Evolutionary conservation across 2,113 vertebrate species (phyloP), one percentile per base, ranked within the genome.

Genomic region (Paralichthys olivaceus): DNA sequence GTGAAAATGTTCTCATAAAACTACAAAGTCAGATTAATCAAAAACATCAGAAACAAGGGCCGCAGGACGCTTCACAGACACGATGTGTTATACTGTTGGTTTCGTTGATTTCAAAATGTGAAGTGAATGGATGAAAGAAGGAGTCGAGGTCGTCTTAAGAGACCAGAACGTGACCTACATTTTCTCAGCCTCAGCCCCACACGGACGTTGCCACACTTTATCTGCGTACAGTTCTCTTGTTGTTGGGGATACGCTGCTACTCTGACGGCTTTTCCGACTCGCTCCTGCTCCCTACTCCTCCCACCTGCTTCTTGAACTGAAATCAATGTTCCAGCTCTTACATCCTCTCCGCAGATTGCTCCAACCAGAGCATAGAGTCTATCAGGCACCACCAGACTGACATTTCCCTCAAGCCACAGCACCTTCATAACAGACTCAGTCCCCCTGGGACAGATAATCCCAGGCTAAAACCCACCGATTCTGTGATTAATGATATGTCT

Each of bases 401-500:
- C 87, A 89, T 92, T 90, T 89, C 68, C 84, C 79, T 58, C 68
- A 59, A 55, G 72, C 69, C 72, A 57, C 71, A 74, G 75, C 86
- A 83, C 86, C 87, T 77, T 62, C 47, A 65, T 80, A 75, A 87
- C 77, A 71, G 84, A 88, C 80, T 77, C 60, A 23, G 75, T 32
- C 73, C 80, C 84, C 75, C 23, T 14, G 76, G 81, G 87, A 84
- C 1, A 32, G 86, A 89, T 93, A 92, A 93, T 91, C 87, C 86
- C 45, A 53, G 64, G 72, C 74, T 91, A 84, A 93, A 91, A 77
- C 83, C 83, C 61, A 26, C 69, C 83, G 84, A 90, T 86, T 84
- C 68, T 84, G 83, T 89, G 89, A 91, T 93, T 93, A 90, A 93
- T 91, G 87, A 88, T 86, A 88, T 75, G 84, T 90, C 85, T 87